Percentiles rank a stretch among this genome's conserved stretches.
Evolutionary conservation across 2,113 vertebrate species (phyloP).

Genomic region (Bathybates hornii): DNA sequence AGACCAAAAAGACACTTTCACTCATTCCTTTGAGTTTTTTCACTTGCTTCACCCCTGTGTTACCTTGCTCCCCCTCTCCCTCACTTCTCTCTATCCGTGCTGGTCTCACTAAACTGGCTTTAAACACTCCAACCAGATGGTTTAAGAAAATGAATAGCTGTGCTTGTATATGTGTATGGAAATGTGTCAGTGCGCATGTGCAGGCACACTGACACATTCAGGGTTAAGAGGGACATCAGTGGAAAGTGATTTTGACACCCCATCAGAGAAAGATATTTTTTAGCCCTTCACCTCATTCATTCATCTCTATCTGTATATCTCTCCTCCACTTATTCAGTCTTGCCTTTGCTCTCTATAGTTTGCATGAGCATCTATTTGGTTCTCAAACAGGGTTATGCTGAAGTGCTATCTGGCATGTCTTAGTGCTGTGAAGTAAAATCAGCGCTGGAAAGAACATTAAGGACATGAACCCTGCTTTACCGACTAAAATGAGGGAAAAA

Average conservation of each 20-base stretch:
- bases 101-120: not conserved
- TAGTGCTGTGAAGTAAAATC: not conserved
- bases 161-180: not conserved
- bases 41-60: not conserved
- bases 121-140: constrained; percentile 50
- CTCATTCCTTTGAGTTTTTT: not conserved
- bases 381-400: constrained; percentile 29
- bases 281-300: constrained; percentile 42
- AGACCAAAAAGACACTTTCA: not conserved
- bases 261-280: constrained; percentile 29
- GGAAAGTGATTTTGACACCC: constrained; percentile 47
- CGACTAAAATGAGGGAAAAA: not conserved
- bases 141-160: constrained; percentile 28
- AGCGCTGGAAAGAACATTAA: not conserved
- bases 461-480: not conserved
- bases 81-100: not conserved
- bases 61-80: not conserved
- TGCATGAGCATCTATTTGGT: constrained; percentile 32
- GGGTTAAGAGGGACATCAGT: constrained; percentile 55
- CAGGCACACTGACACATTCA: constrained; percentile 13
- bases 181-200: not conserved
- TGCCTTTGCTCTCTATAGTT: constrained; percentile 17
- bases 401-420: constrained; percentile 7
- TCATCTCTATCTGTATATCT: constrained; percentile 33
- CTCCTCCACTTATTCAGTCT: constrained; percentile 19